Base-by-base conservation (phyloP, 2,888 invertebrate species). In the Dicycla oo region DNA sequence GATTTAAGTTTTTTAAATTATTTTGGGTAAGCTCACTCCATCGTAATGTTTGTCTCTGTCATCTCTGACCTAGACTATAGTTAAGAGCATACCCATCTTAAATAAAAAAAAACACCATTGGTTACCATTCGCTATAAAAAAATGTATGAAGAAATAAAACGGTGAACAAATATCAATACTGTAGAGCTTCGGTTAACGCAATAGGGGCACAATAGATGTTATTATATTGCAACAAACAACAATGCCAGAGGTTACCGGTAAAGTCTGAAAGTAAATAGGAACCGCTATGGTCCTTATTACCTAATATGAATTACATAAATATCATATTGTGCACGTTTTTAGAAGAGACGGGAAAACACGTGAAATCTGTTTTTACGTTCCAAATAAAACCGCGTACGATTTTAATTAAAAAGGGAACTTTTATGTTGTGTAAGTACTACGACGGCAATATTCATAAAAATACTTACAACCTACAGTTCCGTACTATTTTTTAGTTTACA, bases 161-260 rank as follows among this genome's bases (percentile, higher is more conserved):
- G 40, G 30, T 65, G 61, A 65, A 62, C 61, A 66, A 77, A 67
- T 58, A 58, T 60, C 18, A 66, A 81, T 63, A 54, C 58, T 70
- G 54, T 54, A 66, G 20, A 70, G 38, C 56, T 77, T 66, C 77
- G 18, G 65, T 69, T 62, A 77, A 38, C 58, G 57, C 57, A 76
- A 78, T 34, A 62, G 43, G 57, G 54, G 18, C 13, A 70, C 70
- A 70, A 81, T 75, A 57, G 69, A 81, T 62, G 81, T 63, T 76
- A 81, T 62, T 77, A 58, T 76, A 51, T 76, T 65, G 57, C 38
- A 38, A 54, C 49, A 75, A 62, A 75, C 49, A 75, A 80, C n/a
- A 75, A 53, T 40, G 26, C 23, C 47, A 64, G 43, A 57, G 65
- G 70, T 76, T 53, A 53, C 58, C 63, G 51, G 45, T 61, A 61